A percentile compares a stretch with the other conserved stretches of the same genome.
These are phyloP conservation scores for Cataglyphis hispanica DNA, from an alignment of 1,140 invertebrate species.

Conservation along the genomic window DNA sequence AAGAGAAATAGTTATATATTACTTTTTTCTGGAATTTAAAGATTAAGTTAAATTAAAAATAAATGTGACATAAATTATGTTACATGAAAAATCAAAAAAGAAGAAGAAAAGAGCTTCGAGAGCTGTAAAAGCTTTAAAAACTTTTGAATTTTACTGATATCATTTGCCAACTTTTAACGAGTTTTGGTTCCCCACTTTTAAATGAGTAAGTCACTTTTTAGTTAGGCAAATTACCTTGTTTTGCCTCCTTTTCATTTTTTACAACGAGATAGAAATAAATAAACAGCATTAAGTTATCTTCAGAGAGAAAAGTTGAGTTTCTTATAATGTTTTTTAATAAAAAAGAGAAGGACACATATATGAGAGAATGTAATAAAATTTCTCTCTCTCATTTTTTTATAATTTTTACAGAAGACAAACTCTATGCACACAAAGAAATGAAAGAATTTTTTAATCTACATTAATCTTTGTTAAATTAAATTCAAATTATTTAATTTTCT, in stretches of 20 bases:
- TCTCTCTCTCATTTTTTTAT: background rate
- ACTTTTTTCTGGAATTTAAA: background rate
- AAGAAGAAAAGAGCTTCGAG: background rate
- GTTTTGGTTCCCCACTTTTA: conserved; percentile 18
- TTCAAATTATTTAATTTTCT: background rate
- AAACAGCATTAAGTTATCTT: background rate
- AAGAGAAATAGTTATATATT: background rate
- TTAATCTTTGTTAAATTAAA: background rate
- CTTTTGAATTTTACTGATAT: conserved; percentile 15
- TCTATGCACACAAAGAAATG: background rate
- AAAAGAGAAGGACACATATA: too few relatives aligned
- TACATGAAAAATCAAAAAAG: background rate
- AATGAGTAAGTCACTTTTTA: conserved; percentile 1
- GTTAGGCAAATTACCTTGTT: background rate
- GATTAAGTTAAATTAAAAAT: background rate
- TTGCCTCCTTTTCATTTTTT: background rate
- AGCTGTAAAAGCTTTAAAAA: background rate
- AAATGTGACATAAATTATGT: background rate
- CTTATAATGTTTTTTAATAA: background rate
- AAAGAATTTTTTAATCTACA: background rate
- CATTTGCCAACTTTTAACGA: conserved; percentile 44
- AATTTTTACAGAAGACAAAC: background rate
- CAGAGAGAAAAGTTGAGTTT: conserved; percentile 7
- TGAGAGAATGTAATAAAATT: background rate
- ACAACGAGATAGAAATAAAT: background rate